phyloP scores from a whole-genome alignment of 2,888 invertebrate genomes.

The Embidobia sp. region DNA sequence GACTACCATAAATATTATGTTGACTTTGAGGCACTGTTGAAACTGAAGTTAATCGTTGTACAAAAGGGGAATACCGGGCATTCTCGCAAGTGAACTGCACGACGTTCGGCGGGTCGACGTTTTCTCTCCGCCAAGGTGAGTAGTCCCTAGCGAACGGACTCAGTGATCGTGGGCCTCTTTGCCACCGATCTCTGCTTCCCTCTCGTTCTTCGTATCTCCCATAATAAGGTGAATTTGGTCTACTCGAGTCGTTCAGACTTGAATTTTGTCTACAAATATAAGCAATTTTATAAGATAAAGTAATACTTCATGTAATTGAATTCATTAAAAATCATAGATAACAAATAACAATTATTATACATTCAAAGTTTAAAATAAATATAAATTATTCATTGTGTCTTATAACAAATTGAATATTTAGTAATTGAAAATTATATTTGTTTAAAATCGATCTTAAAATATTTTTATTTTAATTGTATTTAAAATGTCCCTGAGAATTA shows the following conservation, averaged over 20 bases:
- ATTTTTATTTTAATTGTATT: too few relatives aligned
- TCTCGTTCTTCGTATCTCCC: constrained; percentile 72
- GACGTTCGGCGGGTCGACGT: constrained; percentile 80
- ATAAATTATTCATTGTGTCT: too few relatives aligned
- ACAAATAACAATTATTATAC: too few relatives aligned
- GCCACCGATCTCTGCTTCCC: constrained; percentile 75
- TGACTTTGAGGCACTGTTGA: constrained; percentile 75
- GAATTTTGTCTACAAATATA: constrained; percentile 66
- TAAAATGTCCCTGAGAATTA: too few relatives aligned
- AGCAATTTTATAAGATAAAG: too few relatives aligned
- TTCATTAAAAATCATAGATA: too few relatives aligned
- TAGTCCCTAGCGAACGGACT: constrained; percentile 80
- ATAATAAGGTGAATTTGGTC: constrained; percentile 75
- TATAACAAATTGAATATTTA: too few relatives aligned
- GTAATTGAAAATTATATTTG: too few relatives aligned
- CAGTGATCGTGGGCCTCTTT: constrained; percentile 74
- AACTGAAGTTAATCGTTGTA: constrained; percentile 74
- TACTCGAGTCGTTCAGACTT: constrained; percentile 67
- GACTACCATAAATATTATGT: constrained; percentile 78
- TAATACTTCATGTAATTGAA: too few relatives aligned
- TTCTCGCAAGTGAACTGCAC: constrained; percentile 74
- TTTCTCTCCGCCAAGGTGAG: constrained; percentile 80
- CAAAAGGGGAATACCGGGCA: constrained; percentile 75
- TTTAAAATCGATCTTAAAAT: too few relatives aligned
- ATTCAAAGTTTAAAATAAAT: too few relatives aligned